Percentiles rank a stretch among this genome's conserved stretches.
Evolutionary conservation across 2,797 vertebrate species (phyloP).

Genomic region (Spinibarbus caldwelli): DNA sequence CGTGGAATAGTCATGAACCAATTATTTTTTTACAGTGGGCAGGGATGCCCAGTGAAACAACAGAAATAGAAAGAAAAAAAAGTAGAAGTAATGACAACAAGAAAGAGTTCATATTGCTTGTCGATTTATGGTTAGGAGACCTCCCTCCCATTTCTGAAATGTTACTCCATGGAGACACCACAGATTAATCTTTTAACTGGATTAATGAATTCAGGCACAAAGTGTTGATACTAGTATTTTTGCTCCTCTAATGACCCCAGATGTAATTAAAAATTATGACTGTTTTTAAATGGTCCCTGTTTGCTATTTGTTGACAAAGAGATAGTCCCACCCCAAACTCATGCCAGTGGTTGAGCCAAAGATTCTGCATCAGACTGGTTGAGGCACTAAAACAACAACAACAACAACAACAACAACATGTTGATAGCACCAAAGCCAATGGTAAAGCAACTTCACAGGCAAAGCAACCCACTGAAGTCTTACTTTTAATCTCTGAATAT

Average conservation of each 20-base stretch:
- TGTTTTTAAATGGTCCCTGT: not conserved
- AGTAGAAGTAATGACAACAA: too few species aligned
- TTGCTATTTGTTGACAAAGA: not conserved
- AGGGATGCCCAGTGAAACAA: not conserved
- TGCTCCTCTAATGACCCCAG: not conserved
- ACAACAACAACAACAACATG: too few species aligned
- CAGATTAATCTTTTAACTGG: not conserved
- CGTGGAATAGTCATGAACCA: not conserved
- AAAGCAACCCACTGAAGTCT: not conserved
- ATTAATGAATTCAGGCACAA: not conserved
- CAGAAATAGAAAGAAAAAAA: not conserved
- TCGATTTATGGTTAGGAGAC: not conserved
- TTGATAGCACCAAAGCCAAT: not conserved
- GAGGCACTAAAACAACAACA: not conserved
- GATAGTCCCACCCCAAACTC: not conserved
- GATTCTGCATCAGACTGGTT: not conserved
- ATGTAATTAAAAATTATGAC: not conserved
- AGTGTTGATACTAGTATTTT: not conserved
- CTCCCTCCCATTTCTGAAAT: not conserved
- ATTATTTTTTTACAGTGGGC: not conserved
- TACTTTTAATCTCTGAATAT: not conserved
- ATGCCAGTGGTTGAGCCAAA: not conserved
- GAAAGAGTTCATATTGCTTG: not conserved
- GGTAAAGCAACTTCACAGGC: not conserved
- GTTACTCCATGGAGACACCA: not conserved